These are phyloP conservation scores for Acromyrmex heyeri DNA, from an alignment of 1,140 invertebrate genomes.

Conservation along the genomic window DNA sequence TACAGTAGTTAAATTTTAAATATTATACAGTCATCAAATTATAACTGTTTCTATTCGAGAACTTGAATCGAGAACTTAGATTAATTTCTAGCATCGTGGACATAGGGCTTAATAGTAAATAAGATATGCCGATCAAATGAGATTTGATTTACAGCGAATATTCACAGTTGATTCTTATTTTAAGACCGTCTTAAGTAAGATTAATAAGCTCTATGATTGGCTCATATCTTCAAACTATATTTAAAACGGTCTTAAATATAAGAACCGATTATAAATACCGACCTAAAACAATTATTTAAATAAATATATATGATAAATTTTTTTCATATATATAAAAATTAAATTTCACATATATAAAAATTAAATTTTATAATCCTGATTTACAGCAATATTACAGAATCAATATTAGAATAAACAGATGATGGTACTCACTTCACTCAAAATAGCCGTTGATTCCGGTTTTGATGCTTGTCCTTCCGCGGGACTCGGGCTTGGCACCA, in stretches of 20 bases:
- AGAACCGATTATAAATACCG: too few species aligned
- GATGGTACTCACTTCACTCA: slow-evolving; percentile 81
- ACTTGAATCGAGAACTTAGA: too few species aligned
- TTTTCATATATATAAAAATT: neutral
- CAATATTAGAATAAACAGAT: neutral
- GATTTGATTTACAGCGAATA: neutral
- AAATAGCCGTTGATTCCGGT: slow-evolving; percentile 85
- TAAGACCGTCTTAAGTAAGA: too few species aligned
- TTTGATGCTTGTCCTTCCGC: slow-evolving; percentile 85
- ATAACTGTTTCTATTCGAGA: too few species aligned
- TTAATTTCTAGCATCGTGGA: too few species aligned
- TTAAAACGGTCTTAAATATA: too few species aligned
- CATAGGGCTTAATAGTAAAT: neutral
- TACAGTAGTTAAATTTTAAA: too few species aligned
- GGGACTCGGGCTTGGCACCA: slow-evolving; percentile 85
- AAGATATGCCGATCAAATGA: neutral
- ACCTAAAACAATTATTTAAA: neutral
- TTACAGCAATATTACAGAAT: neutral
- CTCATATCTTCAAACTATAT: too few species aligned
- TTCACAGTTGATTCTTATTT: too few species aligned
- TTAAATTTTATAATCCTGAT: neutral
- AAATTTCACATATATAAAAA: neutral
- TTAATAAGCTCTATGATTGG: too few species aligned
- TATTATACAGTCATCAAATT: too few species aligned
- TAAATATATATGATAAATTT: neutral